Percentiles rank a stretch among this genome's conserved stretches.
Conservation (phyloP, 2,888 invertebrate species). For the Minunthozetes semirufus region DNA sequence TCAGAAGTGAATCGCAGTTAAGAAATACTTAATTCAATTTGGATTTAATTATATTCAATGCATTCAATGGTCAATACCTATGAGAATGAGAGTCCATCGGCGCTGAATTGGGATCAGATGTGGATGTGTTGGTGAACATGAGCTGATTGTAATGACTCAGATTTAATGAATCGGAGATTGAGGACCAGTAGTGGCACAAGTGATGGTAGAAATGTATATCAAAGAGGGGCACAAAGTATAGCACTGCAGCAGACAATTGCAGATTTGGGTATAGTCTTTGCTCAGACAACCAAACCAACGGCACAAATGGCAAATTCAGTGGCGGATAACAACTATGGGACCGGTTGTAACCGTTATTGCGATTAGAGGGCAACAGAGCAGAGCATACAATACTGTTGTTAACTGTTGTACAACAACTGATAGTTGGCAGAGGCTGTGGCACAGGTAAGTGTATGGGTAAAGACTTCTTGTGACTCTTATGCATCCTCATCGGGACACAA, state of each 20-base stretch:
- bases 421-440: neutral
- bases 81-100: constrained; percentile 19
- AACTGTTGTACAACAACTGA: neutral
- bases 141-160: neutral
- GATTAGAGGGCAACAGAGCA: neutral
- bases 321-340: neutral
- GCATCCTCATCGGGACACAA: constrained; percentile 21
- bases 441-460: neutral
- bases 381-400: neutral
- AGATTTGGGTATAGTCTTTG: neutral
- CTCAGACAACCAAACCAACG: constrained; percentile 4
- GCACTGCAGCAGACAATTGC: constrained; percentile 15
- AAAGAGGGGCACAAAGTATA: constrained; percentile 9
- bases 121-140: neutral
- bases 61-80: neutral
- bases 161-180: neutral
- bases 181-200: constrained; percentile 9
- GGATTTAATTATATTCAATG: neutral
- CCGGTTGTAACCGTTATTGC: neutral
- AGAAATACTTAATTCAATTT: no score
- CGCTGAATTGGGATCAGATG: neutral
- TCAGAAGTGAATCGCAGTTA: no score
- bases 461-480: neutral
- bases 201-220: neutral
- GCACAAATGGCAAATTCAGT: constrained; percentile 16